Conservation (phyloP, 2,888 invertebrate genomes). For the Timandra comae region DNA sequence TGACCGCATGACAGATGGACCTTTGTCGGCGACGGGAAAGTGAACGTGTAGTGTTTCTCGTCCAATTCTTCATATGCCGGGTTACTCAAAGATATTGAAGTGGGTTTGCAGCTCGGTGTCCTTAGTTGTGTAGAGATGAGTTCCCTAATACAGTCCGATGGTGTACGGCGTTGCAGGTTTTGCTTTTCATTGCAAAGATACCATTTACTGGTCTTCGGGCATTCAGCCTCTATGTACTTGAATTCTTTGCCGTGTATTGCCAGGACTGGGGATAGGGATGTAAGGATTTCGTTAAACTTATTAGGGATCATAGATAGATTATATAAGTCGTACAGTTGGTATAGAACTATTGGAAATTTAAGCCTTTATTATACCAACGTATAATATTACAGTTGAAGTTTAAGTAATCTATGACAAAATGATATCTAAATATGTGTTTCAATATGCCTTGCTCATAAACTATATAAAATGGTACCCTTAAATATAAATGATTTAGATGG, state of each 20-base stretch:
- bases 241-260: conserved; percentile 10
- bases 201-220: conserved; percentile 12
- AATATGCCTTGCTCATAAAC: too few species aligned
- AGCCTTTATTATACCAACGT: too few species aligned
- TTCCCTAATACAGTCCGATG: conserved; percentile 5
- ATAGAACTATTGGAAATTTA: conserved; percentile 8
- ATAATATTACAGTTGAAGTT: too few species aligned
- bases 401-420: too few species aligned
- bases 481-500: too few species aligned
- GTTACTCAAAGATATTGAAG: conserved; percentile 5
- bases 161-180: conserved; percentile 1
- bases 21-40: conserved; percentile 13
- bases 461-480: too few species aligned
- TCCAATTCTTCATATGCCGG: conserved; percentile 14
- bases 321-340: conserved; percentile 4
- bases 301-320: conserved; percentile 11
- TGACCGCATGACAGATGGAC: conserved; percentile 12
- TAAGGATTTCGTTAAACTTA: conserved; percentile 7
- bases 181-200: conserved; percentile 14
- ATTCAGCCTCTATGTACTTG: conserved; percentile 17
- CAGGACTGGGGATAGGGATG: conserved; percentile 12
- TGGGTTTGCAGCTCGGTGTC: conserved; percentile 3
- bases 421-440: too few species aligned
- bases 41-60: conserved; percentile 15
- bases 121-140: conserved; percentile 6